Evolutionary conservation across 1,140 invertebrate species (phyloP), one percentile per base, ranked within the genome.

Genomic region (Rhopalosiphum maidis): DNA sequence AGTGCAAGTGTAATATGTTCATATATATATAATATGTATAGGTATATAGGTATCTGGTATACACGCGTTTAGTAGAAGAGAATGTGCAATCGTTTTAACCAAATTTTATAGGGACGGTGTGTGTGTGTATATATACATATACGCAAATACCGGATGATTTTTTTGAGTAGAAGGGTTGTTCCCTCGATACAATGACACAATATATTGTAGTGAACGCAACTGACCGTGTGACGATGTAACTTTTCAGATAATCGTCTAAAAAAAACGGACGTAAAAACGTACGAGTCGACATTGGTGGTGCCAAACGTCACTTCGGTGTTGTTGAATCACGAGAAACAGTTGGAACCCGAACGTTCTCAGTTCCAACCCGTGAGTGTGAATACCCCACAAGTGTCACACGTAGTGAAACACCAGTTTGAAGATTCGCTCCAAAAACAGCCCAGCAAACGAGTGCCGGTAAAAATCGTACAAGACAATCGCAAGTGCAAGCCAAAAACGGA

Each of bases 391-490:
- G 54, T 37, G 11, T 82, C 54, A 21, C 54, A 60, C 25, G 54
- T 77, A 30, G 37, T 89, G 3, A 88, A 90, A 43, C 30, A 77
- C 11, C 48, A 77, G 9, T 89, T 68, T 48, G 86, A 88, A 15
- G 86, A 54, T 1, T 55, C 41, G 2, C 35, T 51, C 15, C 82
- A 55, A 35, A 93, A 93, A 55, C 89, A 90, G 21, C 37, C 89
- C 2, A 93, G 91, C 35, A 93, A 86, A 43, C 68, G 77, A 18
- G 91, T 93, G 46, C 91, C 91, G 35, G 82, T 93, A 8, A 93
- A 85, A 86, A 93, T 93, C 25, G 91, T 93, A 41, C 91, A 93
- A 86, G 91, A 93, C 37, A 93, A 93, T 41, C 91, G 91, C 5
- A 93, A 85, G 30, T 54, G 37, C 35, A 93, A 93, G 30, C 77